Percentiles rank a stretch among this genome's conserved stretches.
These are phyloP conservation scores for Chondrilla cf. caribensis DNA, from an alignment of 37 sponge, comb jelly and placozoan species.

Conservation along the genomic window DNA sequence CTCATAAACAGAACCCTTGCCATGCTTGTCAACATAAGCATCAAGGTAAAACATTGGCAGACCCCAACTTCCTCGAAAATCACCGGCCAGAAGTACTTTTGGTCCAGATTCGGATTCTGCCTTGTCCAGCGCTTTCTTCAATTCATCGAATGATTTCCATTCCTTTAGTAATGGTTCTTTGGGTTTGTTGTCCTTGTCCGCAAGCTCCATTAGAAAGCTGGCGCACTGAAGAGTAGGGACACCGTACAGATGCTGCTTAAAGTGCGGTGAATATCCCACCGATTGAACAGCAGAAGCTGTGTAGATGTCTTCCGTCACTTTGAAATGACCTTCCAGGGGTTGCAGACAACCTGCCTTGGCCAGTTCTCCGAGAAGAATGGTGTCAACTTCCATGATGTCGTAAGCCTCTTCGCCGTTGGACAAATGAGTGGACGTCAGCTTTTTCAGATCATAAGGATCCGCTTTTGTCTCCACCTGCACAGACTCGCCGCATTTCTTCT, in stretches of 20 bases:
- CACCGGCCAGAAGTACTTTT: slow-evolving; percentile 8
- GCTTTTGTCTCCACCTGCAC: not conserved
- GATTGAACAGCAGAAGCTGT: slow-evolving; percentile 22
- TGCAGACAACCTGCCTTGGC: not conserved
- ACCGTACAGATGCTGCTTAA: slow-evolving; percentile 16
- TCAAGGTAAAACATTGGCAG: slow-evolving; percentile 38
- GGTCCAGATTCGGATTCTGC: slow-evolving; percentile 1
- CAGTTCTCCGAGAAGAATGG: slow-evolving; percentile 29
- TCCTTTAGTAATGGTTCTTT: slow-evolving; percentile 25
- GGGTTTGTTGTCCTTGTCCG: not conserved
- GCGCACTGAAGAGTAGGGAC: slow-evolving; percentile 37
- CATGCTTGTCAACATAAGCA: slow-evolving; percentile 33
- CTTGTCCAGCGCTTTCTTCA: slow-evolving; percentile 10
- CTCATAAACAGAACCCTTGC: not conserved
- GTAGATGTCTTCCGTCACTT: not conserved
- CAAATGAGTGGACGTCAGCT: not conserved
- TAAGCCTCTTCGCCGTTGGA: not conserved
- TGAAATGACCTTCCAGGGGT: slow-evolving; percentile 9
- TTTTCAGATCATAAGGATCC: not conserved
- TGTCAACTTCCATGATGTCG: slow-evolving; percentile 41
- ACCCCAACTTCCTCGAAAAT: slow-evolving; percentile 26
- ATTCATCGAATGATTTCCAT: slow-evolving; percentile 18
- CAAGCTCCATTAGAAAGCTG: slow-evolving; percentile 34
- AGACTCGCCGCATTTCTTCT: not conserved
- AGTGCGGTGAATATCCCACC: not conserved